Evolutionary conservation across 2,888 invertebrate species (phyloP).

Genomic region (Caenorhabditis sulstoni): DNA sequence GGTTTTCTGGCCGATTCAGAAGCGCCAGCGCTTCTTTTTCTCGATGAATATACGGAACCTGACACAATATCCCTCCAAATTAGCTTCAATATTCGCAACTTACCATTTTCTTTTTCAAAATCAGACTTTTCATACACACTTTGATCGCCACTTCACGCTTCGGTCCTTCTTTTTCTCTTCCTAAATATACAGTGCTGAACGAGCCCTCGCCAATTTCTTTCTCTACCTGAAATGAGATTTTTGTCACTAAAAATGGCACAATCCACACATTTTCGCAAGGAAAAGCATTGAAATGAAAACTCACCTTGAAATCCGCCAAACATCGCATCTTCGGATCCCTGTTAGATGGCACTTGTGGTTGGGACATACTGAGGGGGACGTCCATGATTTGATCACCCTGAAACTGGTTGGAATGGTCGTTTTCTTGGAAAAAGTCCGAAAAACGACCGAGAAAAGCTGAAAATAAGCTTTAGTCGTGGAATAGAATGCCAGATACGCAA

Average conservation of each 20-base stretch:
- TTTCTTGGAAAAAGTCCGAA: too few species aligned
- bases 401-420: too few species aligned
- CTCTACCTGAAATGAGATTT: conserved; percentile 42
- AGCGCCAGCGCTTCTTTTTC: conserved; percentile 65
- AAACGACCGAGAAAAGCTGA: neutral
- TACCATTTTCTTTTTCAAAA: conserved; percentile 92
- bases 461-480: too few species aligned
- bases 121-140: conserved; percentile 96
- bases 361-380: conserved; percentile 42
- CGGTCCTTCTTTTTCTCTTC: conserved; percentile 45
- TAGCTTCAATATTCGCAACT: neutral
- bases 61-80: neutral
- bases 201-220: conserved; percentile 70
- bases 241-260: neutral
- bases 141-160: conserved; percentile 87
- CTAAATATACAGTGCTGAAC: conserved; percentile 66
- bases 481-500: too few species aligned
- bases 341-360: conserved; percentile 5
- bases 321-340: conserved; percentile 23
- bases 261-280: too few species aligned
- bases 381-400: conserved; percentile 33
- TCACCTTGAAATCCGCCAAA: conserved; percentile 55
- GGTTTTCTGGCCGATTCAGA: conserved; percentile 83
- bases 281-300: too few species aligned
- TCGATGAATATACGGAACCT: conserved; percentile 65